Evolutionary conservation across 2,888 invertebrate genomes (phyloP).

Genomic region (Scaptomyza tumidula): DNA sequence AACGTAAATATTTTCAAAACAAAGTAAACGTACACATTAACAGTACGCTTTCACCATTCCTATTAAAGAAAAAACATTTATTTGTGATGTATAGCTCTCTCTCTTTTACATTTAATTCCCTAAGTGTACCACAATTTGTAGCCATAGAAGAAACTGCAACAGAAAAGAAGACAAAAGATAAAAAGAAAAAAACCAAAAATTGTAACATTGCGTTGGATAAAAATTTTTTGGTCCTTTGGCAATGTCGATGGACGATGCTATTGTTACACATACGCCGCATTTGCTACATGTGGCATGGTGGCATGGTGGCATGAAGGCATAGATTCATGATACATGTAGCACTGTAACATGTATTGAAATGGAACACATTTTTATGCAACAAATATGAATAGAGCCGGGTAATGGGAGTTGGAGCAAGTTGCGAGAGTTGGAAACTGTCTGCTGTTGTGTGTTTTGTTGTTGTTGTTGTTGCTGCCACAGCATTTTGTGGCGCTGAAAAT

Average conservation of each 20-base stretch:
- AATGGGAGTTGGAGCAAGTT: background rate
- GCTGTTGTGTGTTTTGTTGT: background rate
- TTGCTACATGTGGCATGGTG: constrained; percentile 20
- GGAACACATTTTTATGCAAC: constrained; percentile 66
- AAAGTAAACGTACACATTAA: too few species aligned
- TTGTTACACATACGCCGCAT: constrained; percentile 43
- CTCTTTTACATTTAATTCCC: background rate
- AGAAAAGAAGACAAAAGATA: constrained; percentile 30
- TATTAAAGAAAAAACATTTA: too few species aligned
- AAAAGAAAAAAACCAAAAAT: constrained; percentile 32
- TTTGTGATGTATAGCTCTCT: too few species aligned
- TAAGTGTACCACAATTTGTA: constrained; percentile 8
- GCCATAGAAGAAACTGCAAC: constrained; percentile 16
- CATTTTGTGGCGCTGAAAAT: constrained; percentile 73
- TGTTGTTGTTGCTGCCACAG: constrained; percentile 36
- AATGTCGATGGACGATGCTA: constrained; percentile 44
- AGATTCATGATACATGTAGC: constrained; percentile 18
- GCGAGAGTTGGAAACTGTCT: background rate
- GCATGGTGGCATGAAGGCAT: constrained; percentile 11
- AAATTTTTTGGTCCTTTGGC: constrained; percentile 38
- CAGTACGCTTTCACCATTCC: too few species aligned
- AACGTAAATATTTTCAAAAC: too few species aligned
- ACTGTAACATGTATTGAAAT: constrained; percentile 56
- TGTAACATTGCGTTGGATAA: constrained; percentile 42
- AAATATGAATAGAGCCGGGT: constrained; percentile 55